phyloP scores from a whole-genome alignment of 2,888 invertebrate genomes.

The Abscondita cerata region DNA sequence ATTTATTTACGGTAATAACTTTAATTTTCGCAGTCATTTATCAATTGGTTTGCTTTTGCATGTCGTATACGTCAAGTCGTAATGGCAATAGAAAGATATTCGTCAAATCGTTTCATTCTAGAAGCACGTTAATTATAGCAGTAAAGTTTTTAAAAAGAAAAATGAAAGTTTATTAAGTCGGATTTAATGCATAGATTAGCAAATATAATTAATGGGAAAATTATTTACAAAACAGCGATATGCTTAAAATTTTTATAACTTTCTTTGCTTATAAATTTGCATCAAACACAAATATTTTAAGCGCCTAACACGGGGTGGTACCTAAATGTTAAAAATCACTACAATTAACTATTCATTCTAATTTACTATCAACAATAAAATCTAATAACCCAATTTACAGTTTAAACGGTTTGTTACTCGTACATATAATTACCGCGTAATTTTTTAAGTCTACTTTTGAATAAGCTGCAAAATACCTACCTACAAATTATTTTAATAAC shows the following conservation, averaged over 20 bases:
- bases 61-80: slow-evolving; percentile 21
- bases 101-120: slow-evolving; percentile 16
- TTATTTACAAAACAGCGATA: slow-evolving; percentile 4
- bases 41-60: slow-evolving; percentile 27
- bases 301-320: slow-evolving; percentile 32
- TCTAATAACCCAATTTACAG: slow-evolving; percentile 33
- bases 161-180: neutral
- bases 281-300: slow-evolving; percentile 21
- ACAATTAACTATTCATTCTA: slow-evolving; percentile 32
- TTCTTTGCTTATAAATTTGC: slow-evolving; percentile 20
- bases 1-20: slow-evolving; percentile 23
- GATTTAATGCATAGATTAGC: neutral
- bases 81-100: slow-evolving; percentile 27
- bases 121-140: neutral
- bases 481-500: too few relatives aligned
- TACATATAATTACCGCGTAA: too few relatives aligned
- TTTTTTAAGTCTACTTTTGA: neutral
- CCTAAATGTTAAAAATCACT: slow-evolving; percentile 31
- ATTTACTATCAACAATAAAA: slow-evolving; percentile 34
- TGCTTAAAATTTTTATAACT: slow-evolving; percentile 21
- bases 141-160: neutral
- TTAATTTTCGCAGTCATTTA: slow-evolving; percentile 27
- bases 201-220: slow-evolving; percentile 5
- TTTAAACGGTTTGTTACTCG: too few relatives aligned
- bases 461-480: neutral